phyloP scores from a whole-genome alignment of 2,797 vertebrate genomes.

The Delichon dasypus region DNA sequence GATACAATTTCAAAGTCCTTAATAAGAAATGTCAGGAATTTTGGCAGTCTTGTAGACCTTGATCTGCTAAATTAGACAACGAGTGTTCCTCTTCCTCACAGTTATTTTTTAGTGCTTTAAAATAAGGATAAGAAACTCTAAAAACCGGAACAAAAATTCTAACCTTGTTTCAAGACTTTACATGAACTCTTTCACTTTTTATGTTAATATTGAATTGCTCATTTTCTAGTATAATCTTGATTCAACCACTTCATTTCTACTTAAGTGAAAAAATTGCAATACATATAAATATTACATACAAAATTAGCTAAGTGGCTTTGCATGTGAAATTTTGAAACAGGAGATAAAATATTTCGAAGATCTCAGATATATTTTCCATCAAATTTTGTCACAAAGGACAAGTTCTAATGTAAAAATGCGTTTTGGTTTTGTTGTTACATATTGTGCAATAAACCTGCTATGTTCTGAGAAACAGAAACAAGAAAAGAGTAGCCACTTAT shows the following conservation, averaged over 20 bases:
- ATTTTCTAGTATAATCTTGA: not conserved
- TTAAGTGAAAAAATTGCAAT: not conserved
- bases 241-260: not conserved
- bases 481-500: not conserved
- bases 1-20: slow-evolving; percentile 13
- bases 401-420: not conserved
- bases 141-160: not conserved
- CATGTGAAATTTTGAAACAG: not conserved
- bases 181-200: not conserved
- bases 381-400: not conserved
- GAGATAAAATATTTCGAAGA: not conserved
- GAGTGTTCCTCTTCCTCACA: not conserved
- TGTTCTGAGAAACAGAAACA: not conserved
- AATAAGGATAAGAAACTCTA: not conserved
- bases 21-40: slow-evolving; percentile 14
- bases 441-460: not conserved
- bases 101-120: not conserved
- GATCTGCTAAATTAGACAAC: not conserved
- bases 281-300: not conserved
- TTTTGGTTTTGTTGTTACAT: not conserved
- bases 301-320: not conserved
- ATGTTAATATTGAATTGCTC: not conserved
- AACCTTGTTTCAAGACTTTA: not conserved
- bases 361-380: not conserved
- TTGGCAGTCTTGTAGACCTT: not conserved